A percentile compares a stretch with the other conserved stretches of the same genome.
Evolutionary conservation across 2,888 invertebrate genomes (phyloP).

Genomic region (Dolomedes plantarius): DNA sequence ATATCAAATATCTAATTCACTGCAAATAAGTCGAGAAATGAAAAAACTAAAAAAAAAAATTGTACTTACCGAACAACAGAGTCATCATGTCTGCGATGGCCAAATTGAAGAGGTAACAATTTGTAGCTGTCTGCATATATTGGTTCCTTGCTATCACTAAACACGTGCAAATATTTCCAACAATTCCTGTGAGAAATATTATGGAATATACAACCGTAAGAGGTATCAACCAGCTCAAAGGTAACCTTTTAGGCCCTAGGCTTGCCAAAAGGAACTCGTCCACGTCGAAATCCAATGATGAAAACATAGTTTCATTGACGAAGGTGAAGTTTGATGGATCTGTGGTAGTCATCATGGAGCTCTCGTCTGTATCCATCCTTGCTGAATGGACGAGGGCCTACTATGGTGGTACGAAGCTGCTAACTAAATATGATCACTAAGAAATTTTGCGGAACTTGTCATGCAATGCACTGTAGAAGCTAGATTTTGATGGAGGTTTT

Average conservation of each 20-base stretch:
- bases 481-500: constrained; percentile 30
- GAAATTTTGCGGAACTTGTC: constrained; percentile 23
- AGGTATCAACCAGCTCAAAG: constrained; percentile 75
- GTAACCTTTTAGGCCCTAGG: constrained; percentile 75
- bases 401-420: not conserved
- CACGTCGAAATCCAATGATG: constrained; percentile 24
- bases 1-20: no score
- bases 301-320: not conserved
- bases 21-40: no score
- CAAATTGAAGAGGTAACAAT: constrained; percentile 76
- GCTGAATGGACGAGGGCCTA: not conserved
- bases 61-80: constrained; percentile 75
- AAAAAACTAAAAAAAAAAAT: not conserved
- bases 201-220: constrained; percentile 75
- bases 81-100: constrained; percentile 76
- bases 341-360: not conserved
- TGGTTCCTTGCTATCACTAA: constrained; percentile 76
- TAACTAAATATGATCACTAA: not conserved
- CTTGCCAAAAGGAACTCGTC: constrained; percentile 69
- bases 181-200: constrained; percentile 75
- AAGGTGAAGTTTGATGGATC: not conserved
- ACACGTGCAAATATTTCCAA: constrained; percentile 76
- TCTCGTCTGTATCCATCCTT: not conserved
- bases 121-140: constrained; percentile 77
- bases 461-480: constrained; percentile 62